These are phyloP conservation scores for Drosophila setosimentum DNA, from an alignment of 2,888 invertebrate genomes.

Conservation along the genomic window DNA sequence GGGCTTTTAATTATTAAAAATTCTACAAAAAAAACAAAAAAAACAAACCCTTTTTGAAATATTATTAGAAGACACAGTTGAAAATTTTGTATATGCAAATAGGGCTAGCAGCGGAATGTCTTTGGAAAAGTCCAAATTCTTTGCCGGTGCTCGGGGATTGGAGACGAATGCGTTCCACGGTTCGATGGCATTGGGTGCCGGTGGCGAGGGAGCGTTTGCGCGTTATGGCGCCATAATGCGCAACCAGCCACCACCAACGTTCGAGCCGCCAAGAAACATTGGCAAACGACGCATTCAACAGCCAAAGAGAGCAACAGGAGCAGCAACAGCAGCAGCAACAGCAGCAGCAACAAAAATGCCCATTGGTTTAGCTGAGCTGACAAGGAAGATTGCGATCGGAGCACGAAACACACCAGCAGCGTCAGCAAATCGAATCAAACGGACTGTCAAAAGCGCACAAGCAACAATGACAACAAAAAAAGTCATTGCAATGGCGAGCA, in stretches of 20 bases:
- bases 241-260: background rate
- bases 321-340: background rate
- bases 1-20: conserved; percentile 11
- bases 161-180: conserved; percentile 5
- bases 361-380: background rate
- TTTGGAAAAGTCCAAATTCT: conserved; percentile 54
- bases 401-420: background rate
- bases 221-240: background rate
- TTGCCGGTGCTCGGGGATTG: conserved; percentile 23
- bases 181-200: conserved; percentile 22
- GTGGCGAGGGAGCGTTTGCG: conserved; percentile 26
- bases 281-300: background rate
- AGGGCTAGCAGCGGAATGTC: conserved; percentile 41
- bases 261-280: background rate
- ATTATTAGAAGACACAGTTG: conserved; percentile 1
- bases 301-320: background rate
- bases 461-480: conserved; percentile 4
- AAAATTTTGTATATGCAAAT: conserved; percentile 23
- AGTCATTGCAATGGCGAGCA: background rate
- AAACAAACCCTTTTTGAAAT: conserved; percentile 22
- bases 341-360: background rate
- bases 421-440: background rate
- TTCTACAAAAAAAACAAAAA: background rate
- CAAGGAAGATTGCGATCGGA: background rate
- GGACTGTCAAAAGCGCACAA: background rate